Base-by-base conservation (phyloP, 2,797 vertebrate species). In the Pangasius krempfi region DNA sequence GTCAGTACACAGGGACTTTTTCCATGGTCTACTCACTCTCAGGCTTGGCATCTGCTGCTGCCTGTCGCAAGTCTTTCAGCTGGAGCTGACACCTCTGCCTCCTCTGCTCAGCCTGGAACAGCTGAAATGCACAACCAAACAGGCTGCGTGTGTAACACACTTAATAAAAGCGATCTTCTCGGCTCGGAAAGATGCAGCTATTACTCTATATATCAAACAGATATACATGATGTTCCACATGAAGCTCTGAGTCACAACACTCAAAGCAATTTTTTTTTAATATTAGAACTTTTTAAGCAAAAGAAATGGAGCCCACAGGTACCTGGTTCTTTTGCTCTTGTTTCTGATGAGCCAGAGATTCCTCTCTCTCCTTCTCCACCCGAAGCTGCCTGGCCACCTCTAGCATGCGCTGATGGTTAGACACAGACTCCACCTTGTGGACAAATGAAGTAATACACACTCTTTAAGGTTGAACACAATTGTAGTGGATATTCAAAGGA, bases 281-380 rank as follows among this genome's bases (percentile, higher is more conserved):
- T 0, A 33, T 22, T 0, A 1, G 50, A 64, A 33, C 60, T 6
- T 33, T 79, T 60, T 16, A 75, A 25, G 33, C 27, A 79, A 58
- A 54, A 4, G 68, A 33, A 50, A 84, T 33, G 30, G 4, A 44
- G 25, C 56, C 3, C 22, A 79, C 66, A 33, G 76, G 76, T 96
- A 99, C 98, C 96, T 99, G 98, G 94, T 97, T 98, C 94, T 98
- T 99, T 93, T 99, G 98, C 88, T 99, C 98, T 92, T 98, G 97
- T 92, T 98, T 99, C 95, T 99, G 99, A 86, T 98, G 97, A 90
- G 94, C 94, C 88, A 99, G 95, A 89, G 97, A 96, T 91, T 98
- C 98, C 94, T 98, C 97, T 94, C 96, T 97, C 93, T 99, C 98
- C 90, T 98, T 99, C 93, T 99, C 98, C 89, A 98, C 96, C 60